Base-by-base conservation (phyloP, 2,113 vertebrate species). In the Kobus ellipsiprymnus region DNA sequence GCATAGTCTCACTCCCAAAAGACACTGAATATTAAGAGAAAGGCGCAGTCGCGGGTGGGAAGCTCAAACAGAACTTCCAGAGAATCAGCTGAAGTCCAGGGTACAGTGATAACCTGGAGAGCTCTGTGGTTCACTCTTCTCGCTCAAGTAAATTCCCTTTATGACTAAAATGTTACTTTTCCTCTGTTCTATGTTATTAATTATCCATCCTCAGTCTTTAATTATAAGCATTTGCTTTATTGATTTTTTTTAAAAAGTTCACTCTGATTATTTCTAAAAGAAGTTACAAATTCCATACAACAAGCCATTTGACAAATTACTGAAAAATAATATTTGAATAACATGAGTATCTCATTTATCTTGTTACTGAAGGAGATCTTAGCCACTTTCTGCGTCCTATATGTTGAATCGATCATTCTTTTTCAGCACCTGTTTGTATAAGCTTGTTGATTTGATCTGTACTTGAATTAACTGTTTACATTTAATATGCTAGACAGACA, bases 251-350 rank as follows among this genome's bases (percentile, higher is more conserved):
- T 0, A 83, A 78, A 92, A 92, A 83, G 33, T 80, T 86, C 27
- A 55, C 2, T 78, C 25, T 48, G 48, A 19, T 93, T 97, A 80
- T 90, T 94, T 97, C 44, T 82, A 50, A 88, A 91, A 87, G 23
- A 87, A 91, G 10, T 93, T 88, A 46, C 59, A 78, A 21, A 82
- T 90, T 90, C 52, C 36, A 19, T 12, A 21, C 30, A 93, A 46
- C 33, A 67, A 62, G 7, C 5, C 33, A 33, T 82, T 90, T 80
- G 91, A 91, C 30, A 95, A 44, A 97, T 91, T 44, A 46, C 50
- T 91, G 15, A 80, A 83, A 84, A 59, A 82, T 21, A 50, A 83
- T 48, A 62, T 59, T 89, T 95, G 77, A 82, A 23, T 33, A 33
- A 23, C 52, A 33, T 40, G 11, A 80, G 6, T 55, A 64, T 74